Evolutionary conservation across 2,888 invertebrate species (phyloP).

Genomic region (Hylaea fasciaria): DNA sequence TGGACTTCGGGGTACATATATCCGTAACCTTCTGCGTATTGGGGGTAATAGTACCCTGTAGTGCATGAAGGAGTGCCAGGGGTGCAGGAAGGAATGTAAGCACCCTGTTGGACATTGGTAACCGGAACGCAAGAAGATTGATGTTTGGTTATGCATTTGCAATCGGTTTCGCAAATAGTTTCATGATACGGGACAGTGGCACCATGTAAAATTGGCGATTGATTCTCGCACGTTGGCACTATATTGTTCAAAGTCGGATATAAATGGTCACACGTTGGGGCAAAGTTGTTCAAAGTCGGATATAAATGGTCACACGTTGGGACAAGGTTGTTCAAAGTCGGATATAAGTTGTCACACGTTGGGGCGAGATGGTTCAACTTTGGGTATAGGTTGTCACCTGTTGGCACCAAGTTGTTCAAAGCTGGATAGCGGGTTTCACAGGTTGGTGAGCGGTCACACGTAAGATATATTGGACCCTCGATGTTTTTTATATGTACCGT

Average conservation of each 20-base stretch:
- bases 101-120: slow-evolving; percentile 31
- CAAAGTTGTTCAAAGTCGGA: slow-evolving; percentile 28
- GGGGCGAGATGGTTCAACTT: slow-evolving; percentile 27
- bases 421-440: slow-evolving; percentile 29
- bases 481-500: slow-evolving; percentile 64
- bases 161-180: slow-evolving; percentile 31
- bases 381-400: slow-evolving; percentile 28
- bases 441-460: slow-evolving; percentile 15
- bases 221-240: slow-evolving; percentile 21
- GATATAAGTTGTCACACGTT: slow-evolving; percentile 27
- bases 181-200: slow-evolving; percentile 26
- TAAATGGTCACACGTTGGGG: slow-evolving; percentile 29
- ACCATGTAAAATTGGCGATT: slow-evolving; percentile 19
- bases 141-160: slow-evolving; percentile 39
- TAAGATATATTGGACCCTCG: slow-evolving; percentile 60
- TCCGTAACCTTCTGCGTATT: slow-evolving; percentile 31
- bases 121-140: slow-evolving; percentile 25
- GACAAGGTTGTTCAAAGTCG: slow-evolving; percentile 16
- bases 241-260: slow-evolving; percentile 36
- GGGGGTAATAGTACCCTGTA: slow-evolving; percentile 7
- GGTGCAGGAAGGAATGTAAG: slow-evolving; percentile 3
- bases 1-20: slow-evolving; percentile 25
- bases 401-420: slow-evolving; percentile 10
- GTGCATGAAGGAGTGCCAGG: slow-evolving; percentile 5
- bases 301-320: slow-evolving; percentile 25